Evolutionary conservation across 2,888 invertebrate genomes (phyloP).

Genomic region (Schrankia costaestrigalis): DNA sequence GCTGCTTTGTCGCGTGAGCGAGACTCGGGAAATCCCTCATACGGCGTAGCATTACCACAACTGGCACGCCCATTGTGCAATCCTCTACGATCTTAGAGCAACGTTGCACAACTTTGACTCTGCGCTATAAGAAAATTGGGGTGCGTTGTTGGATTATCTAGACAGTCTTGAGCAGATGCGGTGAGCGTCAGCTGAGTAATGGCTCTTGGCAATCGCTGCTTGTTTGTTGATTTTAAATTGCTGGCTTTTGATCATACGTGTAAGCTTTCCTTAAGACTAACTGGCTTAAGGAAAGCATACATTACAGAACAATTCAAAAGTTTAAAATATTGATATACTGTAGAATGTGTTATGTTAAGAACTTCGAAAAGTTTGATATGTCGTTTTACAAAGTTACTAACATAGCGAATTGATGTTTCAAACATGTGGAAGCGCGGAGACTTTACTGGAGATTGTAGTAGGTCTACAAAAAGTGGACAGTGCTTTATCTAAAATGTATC

Average conservation of each 20-base stretch:
- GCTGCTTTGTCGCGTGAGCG: conserved; percentile 50
- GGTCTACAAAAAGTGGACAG: no score
- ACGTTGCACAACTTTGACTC: conserved; percentile 31
- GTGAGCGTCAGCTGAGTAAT: conserved; percentile 22
- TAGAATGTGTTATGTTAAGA: background rate
- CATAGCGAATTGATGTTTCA: background rate
- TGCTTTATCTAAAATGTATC: no score
- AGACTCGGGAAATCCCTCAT: conserved; percentile 49
- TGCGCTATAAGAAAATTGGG: conserved; percentile 31
- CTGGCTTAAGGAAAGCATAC: no score
- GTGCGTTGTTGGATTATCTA: conserved; percentile 35
- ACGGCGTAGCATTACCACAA: conserved; percentile 42
- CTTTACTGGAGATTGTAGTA: no score
- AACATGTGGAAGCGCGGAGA: no score
- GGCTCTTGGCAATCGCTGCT: conserved; percentile 10
- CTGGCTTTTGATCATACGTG: background rate
- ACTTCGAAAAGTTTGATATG: background rate
- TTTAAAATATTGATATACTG: background rate
- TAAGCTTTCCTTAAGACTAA: background rate
- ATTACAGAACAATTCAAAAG: no score
- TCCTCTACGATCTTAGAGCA: conserved; percentile 12
- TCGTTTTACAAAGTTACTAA: background rate
- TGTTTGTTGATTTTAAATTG: conserved; percentile 4
- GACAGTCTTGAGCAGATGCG: conserved; percentile 34
- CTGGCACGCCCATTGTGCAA: conserved; percentile 22